A percentile compares a stretch with the other conserved stretches of the same genome.
These are phyloP conservation scores for Diabrotica undecimpunctata DNA, from an alignment of 1,140 invertebrate species.

Conservation along the genomic window DNA sequence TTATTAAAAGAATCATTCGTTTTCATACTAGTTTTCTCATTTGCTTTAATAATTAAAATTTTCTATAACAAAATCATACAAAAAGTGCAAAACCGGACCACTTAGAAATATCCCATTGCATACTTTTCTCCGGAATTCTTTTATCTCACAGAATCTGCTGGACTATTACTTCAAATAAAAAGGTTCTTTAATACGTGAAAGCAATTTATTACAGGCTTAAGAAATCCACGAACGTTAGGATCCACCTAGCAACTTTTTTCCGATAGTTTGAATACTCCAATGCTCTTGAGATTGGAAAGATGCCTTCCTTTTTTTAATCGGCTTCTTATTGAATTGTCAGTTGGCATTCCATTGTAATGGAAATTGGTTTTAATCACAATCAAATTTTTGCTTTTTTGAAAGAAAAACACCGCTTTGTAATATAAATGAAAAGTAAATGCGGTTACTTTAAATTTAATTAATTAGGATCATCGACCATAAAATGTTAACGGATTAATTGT, in stretches of 20 bases:
- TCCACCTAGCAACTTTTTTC: constrained; percentile 2
- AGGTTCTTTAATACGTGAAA: neutral
- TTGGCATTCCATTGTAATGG: neutral
- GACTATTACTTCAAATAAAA: constrained; percentile 2
- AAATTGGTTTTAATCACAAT: neutral
- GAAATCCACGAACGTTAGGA: neutral
- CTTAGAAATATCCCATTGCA: too few relatives aligned
- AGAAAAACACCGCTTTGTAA: neutral
- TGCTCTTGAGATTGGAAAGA: neutral
- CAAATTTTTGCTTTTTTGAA: constrained; percentile 1
- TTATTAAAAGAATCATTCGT: too few relatives aligned
- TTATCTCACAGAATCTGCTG: neutral
- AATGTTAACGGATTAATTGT: too few relatives aligned
- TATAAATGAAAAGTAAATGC: neutral
- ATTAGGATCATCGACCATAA: too few relatives aligned
- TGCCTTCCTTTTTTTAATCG: neutral
- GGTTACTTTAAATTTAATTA: too few relatives aligned
- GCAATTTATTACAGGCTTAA: constrained; percentile 2
- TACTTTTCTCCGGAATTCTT: too few relatives aligned
- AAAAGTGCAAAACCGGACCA: too few relatives aligned
- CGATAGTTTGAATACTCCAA: neutral
- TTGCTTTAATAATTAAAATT: too few relatives aligned
- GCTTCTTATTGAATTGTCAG: neutral
- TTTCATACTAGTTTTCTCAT: too few relatives aligned
- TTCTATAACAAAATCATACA: too few relatives aligned